Percentiles rank a stretch among this genome's conserved stretches.
Evolutionary conservation across 2,113 vertebrate species (phyloP).

Genomic region (Ophiodon elongatus): DNA sequence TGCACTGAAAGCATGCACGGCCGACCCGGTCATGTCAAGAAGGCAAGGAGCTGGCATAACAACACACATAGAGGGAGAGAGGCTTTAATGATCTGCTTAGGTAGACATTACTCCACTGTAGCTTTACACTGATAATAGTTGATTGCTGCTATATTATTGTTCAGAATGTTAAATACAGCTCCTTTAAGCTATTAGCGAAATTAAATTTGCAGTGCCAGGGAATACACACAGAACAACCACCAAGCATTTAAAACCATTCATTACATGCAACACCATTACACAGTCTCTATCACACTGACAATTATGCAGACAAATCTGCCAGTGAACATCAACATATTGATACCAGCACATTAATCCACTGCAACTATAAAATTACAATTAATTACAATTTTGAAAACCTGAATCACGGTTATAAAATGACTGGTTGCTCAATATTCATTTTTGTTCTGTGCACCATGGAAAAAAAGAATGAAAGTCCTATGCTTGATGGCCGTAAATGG

Average conservation of each 20-base stretch:
- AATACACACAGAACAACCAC: neutral
- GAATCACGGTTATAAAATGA: neutral
- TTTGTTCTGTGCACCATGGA: neutral
- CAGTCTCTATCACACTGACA: neutral
- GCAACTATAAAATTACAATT: neutral
- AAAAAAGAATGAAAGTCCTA: neutral
- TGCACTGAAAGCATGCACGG: too few species aligned
- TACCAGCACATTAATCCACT: neutral
- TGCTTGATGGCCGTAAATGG: neutral
- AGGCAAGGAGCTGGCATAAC: neutral
- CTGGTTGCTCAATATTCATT: neutral
- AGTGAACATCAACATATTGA: neutral
- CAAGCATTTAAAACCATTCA: neutral
- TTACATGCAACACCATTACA: slow-evolving; percentile 1
- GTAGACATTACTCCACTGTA: neutral
- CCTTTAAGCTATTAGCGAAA: neutral
- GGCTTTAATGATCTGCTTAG: neutral
- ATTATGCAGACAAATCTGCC: neutral
- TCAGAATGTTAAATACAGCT: neutral
- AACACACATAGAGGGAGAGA: too few species aligned
- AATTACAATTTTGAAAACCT: neutral
- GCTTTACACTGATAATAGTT: neutral
- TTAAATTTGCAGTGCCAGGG: neutral
- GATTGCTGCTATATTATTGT: neutral
- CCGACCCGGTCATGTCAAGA: neutral